These are phyloP conservation scores for Nyctibius bracteatus DNA, from an alignment of 2,113 vertebrate genomes.

Conservation along the genomic window DNA sequence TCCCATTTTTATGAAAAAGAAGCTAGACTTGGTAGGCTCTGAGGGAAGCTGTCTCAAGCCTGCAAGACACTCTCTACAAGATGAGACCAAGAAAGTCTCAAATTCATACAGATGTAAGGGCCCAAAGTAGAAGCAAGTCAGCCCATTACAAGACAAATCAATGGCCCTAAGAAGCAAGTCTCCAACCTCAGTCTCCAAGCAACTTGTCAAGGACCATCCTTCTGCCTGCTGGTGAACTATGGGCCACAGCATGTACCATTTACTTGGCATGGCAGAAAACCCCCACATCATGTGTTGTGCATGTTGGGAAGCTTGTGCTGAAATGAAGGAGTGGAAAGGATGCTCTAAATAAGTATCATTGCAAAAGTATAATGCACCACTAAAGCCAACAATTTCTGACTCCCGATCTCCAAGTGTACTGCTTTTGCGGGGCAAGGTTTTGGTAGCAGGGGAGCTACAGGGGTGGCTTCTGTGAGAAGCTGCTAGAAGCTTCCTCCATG, in stretches of 20 bases:
- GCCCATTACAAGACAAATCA: neutral
- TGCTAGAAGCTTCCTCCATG: neutral
- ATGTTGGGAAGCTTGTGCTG: neutral
- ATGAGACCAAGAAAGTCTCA: neutral
- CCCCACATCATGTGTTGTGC: accelerated
- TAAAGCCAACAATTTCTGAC: neutral
- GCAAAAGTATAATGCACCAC: neutral
- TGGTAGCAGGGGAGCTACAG: neutral
- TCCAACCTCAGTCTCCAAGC: neutral
- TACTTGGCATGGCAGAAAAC: neutral
- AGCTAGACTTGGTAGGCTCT: neutral
- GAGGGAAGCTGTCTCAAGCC: neutral
- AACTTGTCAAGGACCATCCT: neutral
- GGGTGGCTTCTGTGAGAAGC: neutral
- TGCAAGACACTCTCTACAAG: neutral
- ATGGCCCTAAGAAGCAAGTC: neutral
- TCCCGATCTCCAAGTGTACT: neutral
- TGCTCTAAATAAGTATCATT: accelerated
- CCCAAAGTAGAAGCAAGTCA: neutral
- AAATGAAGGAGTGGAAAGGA: neutral
- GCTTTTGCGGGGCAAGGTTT: neutral
- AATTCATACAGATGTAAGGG: accelerated
- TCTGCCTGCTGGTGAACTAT: neutral
- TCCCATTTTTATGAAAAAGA: neutral
- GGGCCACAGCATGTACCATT: accelerated